Evolutionary conservation across 2,888 invertebrate species (phyloP).

Genomic region (Reticulitermes lucifugus): DNA sequence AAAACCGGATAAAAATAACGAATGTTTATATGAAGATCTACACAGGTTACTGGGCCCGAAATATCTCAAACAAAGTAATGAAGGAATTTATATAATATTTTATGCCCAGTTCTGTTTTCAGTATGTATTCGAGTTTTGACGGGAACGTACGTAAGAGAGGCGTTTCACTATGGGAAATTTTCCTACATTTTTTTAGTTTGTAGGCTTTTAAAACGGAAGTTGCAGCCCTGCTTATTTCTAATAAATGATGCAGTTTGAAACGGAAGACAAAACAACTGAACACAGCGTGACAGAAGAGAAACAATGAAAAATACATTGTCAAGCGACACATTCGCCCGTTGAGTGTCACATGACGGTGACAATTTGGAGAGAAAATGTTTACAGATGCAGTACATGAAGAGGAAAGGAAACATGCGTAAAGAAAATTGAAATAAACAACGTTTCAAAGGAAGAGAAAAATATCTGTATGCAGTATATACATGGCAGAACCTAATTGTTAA

Average conservation of each 20-base stretch:
- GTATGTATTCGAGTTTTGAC: too few species aligned
- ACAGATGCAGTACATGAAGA: not conserved
- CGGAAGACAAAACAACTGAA: not conserved
- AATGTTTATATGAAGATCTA: too few species aligned
- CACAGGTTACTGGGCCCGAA: too few species aligned
- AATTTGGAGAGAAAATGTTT: not conserved
- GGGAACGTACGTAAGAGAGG: too few species aligned
- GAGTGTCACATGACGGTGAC: not conserved
- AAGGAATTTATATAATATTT: too few species aligned
- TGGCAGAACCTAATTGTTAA: too few species aligned
- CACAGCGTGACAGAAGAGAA: not conserved
- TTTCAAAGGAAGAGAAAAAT: not conserved
- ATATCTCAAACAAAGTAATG: too few species aligned
- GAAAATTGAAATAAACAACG: conserved; percentile 24
- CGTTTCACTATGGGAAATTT: too few species aligned
- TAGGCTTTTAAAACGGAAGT: not conserved
- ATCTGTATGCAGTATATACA: too few species aligned
- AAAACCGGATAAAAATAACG: too few species aligned
- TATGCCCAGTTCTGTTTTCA: too few species aligned
- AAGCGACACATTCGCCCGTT: not conserved
- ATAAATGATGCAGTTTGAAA: not conserved
- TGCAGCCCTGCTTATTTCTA: not conserved
- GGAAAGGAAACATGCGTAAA: not conserved
- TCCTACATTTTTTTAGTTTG: too few species aligned
- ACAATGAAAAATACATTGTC: conserved; percentile 25